Base-by-base conservation (phyloP, 35 echinoderm and acorn worm species). In the Lytechinus variegatus region DNA sequence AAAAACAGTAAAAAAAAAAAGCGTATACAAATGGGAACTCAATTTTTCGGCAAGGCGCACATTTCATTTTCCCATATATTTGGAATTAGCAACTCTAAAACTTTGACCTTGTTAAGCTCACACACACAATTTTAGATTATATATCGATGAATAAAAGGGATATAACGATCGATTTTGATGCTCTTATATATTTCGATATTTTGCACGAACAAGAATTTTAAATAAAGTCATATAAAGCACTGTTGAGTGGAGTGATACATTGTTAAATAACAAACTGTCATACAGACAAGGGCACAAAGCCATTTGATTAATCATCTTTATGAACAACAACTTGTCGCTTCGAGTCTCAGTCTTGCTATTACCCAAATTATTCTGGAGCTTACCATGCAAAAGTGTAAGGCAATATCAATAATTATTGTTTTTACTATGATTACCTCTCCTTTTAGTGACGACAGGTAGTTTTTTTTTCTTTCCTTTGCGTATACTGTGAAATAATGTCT, bases 381-480 rank as follows among this genome's bases (percentile, higher is more conserved):
- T 79, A 79, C n/a, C 13, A 58, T 58, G 56, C 56, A 58, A 58
- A 58, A 58, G 56, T 79, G 66, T 79, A 79, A 79, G 66, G 66
- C 66, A 79, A 14, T 79, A 24, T 79, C n/a, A n/a, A 79, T 79
- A 79, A 79, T 79, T n/a, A 79, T 79, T 79, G 66, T 79, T 79
- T 5, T 16, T n/a, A 79, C n/a, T 24, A 24, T 79, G 66, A 79
- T 79, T 79, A 7, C 14, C 19, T 24, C 66, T 79, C 66, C 8
- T 5, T n/a, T n/a, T 79, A 24, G 66, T 79, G 66, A 19, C 66
- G 66, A 79, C 66, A 79, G 66, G 66, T 79, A 24, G 19, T 16
- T 79, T 24, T 16, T 79, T 24, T 58, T 79, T 79, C 66, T 24
- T 79, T 79, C 19, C 33, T 44, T 24, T 79, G 14, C 66, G 66